Evolutionary conservation across 2,888 invertebrate species (phyloP).

Genomic region (Eucera pruinosa): DNA sequence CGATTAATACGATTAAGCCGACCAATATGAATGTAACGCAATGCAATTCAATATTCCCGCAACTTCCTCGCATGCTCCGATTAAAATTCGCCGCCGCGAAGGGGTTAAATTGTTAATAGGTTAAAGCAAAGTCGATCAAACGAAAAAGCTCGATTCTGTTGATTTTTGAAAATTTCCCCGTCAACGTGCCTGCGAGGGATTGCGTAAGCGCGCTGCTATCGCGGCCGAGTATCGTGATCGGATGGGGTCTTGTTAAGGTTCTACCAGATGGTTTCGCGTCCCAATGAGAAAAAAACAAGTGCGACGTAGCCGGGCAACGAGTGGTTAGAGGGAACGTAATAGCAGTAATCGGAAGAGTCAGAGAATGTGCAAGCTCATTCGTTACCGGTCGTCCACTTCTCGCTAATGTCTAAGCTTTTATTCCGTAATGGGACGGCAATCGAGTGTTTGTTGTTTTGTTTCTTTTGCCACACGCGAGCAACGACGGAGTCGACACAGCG

Average conservation of each 20-base stretch:
- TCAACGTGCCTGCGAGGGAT: not conserved
- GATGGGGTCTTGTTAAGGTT: not conserved
- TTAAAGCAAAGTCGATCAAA: too few species aligned
- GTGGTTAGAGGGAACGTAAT: constrained; percentile 36
- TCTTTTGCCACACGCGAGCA: too few species aligned
- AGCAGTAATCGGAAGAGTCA: constrained; percentile 2
- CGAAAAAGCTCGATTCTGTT: too few species aligned
- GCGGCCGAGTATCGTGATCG: not conserved
- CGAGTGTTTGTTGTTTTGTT: not conserved
- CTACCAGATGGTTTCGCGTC: constrained; percentile 22
- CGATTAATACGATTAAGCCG: too few species aligned
- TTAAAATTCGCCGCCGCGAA: too few species aligned
- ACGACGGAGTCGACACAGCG: too few species aligned
- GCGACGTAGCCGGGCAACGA: not conserved
- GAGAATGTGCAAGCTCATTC: constrained; percentile 10
- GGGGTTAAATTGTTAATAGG: too few species aligned
- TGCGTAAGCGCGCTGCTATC: constrained; percentile 4
- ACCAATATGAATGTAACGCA: too few species aligned
- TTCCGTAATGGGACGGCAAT: not conserved
- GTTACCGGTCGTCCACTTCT: too few species aligned
- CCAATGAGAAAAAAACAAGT: constrained; percentile 23
- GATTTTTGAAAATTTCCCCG: not conserved
- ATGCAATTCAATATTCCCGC: too few species aligned
- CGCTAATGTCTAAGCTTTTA: not conserved
- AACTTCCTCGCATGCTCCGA: too few species aligned